These are phyloP conservation scores for Protonibea diacanthus DNA, from an alignment of 2,797 vertebrate species.

Conservation along the genomic window DNA sequence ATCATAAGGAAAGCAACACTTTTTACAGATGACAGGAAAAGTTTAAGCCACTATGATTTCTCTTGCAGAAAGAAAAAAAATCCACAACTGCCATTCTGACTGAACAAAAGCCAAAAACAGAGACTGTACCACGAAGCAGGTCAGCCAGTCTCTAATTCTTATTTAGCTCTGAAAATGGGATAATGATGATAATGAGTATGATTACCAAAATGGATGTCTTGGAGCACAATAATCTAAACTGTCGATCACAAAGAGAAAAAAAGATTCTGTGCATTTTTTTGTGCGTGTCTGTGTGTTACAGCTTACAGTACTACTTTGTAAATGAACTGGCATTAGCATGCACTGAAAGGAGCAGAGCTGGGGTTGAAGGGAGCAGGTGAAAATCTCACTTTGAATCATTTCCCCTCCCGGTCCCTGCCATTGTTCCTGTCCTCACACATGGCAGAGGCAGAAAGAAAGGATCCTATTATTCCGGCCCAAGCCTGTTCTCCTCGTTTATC, in stretches of 20 bases:
- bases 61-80: slow-evolving; percentile 13
- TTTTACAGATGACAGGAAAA: slow-evolving; percentile 45
- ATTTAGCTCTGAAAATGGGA: slow-evolving; percentile 72
- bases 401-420: slow-evolving; percentile 81
- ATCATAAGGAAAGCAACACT: background rate
- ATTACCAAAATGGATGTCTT: slow-evolving; percentile 77
- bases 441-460: slow-evolving; percentile 83
- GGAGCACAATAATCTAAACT: slow-evolving; percentile 77
- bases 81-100: slow-evolving; percentile 22
- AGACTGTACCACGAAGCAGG: slow-evolving; percentile 30
- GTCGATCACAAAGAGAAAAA: slow-evolving; percentile 70
- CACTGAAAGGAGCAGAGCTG: slow-evolving; percentile 78
- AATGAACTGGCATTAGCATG: slow-evolving; percentile 86
- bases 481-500: slow-evolving; percentile 86
- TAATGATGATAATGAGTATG: slow-evolving; percentile 81
- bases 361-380: slow-evolving; percentile 84
- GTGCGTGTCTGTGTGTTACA: slow-evolving; percentile 61
- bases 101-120: slow-evolving; percentile 45
- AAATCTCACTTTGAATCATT: slow-evolving; percentile 86
- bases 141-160: slow-evolving; percentile 63
- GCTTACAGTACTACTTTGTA: slow-evolving; percentile 81
- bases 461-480: slow-evolving; percentile 86
- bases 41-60: slow-evolving; percentile 27
- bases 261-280: slow-evolving; percentile 55
- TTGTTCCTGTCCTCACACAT: slow-evolving; percentile 83